These are phyloP conservation scores for Apostichopus parvimensis DNA, from an alignment of 35 echinoderm and acorn worm species.

Conservation along the genomic window DNA sequence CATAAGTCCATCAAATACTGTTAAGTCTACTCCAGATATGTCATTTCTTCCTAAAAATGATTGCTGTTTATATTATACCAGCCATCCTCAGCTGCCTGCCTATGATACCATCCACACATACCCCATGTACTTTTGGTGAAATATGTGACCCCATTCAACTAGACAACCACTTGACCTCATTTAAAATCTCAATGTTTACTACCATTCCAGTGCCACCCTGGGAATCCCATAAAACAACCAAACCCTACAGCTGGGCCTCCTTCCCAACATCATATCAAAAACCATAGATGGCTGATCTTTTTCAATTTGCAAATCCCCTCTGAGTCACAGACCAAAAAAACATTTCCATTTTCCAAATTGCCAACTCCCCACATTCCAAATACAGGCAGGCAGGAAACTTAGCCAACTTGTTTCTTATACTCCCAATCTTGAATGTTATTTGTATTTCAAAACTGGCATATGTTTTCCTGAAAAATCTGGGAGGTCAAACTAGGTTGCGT, in stretches of 20 bases:
- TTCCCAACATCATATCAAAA: not conserved
- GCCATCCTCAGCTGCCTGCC: no score
- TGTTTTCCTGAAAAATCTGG: not conserved
- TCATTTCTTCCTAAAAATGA: no score
- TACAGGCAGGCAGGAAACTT: no score
- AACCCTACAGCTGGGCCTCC: conserved; percentile 2
- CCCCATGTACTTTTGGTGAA: not conserved
- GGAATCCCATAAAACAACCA: conserved; percentile 13
- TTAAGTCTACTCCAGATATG: no score
- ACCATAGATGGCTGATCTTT: not conserved
- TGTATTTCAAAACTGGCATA: not conserved
- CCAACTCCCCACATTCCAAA: no score
- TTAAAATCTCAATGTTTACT: not conserved
- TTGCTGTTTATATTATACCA: no score
- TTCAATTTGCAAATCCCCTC: not conserved
- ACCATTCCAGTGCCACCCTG: not conserved
- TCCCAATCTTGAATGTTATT: not conserved
- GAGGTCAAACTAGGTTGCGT: not conserved
- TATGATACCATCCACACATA: no score
- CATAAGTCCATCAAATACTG: no score
- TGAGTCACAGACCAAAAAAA: not conserved
- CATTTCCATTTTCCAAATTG: no score
- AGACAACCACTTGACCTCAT: conserved; percentile 12
- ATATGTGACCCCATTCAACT: not conserved
- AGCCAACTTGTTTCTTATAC: not conserved